These are phyloP conservation scores for Stenichneumon culpator DNA, from an alignment of 2,888 invertebrate species.

Conservation along the genomic window DNA sequence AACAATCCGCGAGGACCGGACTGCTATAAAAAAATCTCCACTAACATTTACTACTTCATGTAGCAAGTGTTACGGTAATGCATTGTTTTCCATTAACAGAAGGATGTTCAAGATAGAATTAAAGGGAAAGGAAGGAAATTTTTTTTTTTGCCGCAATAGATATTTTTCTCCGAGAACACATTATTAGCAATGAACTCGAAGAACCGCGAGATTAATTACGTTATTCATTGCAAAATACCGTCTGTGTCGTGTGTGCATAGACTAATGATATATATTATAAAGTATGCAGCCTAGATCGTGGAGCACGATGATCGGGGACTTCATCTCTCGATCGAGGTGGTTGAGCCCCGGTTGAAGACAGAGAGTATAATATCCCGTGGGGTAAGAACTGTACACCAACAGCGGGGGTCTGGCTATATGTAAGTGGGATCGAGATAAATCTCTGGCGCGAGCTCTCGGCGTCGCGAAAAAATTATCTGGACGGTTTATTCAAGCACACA, in stretches of 20 bases:
- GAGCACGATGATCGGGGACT: constrained; percentile 58
- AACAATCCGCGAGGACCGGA: not conserved
- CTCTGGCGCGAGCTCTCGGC: constrained; percentile 51
- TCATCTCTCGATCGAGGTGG: constrained; percentile 60
- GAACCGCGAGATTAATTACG: constrained; percentile 43
- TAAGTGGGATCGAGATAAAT: constrained; percentile 66
- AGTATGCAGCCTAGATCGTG: constrained; percentile 47
- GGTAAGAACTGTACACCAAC: constrained; percentile 32
- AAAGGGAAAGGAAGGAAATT: not conserved
- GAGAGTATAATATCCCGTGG: constrained; percentile 18
- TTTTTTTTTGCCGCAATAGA: not conserved
- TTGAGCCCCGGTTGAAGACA: constrained; percentile 33
- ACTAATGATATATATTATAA: constrained; percentile 6
- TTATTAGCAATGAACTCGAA: constrained; percentile 12
- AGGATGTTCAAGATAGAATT: too few relatives aligned
- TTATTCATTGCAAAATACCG: constrained; percentile 18
- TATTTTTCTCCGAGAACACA: not conserved
- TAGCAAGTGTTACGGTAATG: not conserved
- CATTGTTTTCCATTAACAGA: not conserved
- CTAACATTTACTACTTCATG: not conserved
- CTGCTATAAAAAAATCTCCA: not conserved
- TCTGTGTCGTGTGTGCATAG: not conserved
- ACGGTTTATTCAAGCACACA: constrained; percentile 59
- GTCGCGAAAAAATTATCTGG: constrained; percentile 57
- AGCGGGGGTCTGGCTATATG: constrained; percentile 37